A percentile compares a stretch with the other conserved stretches of the same genome.
Conservation (phyloP, 2,113 vertebrate species). For the Helogale parvula region DNA sequence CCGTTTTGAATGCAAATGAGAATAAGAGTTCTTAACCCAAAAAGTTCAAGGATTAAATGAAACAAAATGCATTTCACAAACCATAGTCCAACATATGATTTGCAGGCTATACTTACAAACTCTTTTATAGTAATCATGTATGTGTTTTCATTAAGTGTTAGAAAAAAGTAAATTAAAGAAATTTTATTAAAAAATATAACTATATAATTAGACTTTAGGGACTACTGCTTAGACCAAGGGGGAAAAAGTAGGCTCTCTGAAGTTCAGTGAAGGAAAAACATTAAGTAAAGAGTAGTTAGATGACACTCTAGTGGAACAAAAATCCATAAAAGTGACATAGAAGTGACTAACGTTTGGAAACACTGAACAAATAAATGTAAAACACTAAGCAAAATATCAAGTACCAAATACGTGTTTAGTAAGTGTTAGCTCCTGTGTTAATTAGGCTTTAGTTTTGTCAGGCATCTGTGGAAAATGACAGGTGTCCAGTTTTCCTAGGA, state of each 20-base stretch:
- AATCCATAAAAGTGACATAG: background rate
- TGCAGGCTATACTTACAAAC: background rate
- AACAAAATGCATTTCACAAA: constrained; percentile 47
- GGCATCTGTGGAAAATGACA: background rate
- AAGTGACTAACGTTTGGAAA: background rate
- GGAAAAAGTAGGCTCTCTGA: background rate
- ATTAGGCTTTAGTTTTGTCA: background rate
- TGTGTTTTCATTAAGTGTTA: background rate
- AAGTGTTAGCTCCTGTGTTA: background rate
- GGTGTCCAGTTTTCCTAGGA: background rate
- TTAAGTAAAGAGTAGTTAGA: background rate
- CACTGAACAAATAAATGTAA: background rate
- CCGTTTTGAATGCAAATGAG: background rate
- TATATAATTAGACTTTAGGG: background rate
- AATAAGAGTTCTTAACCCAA: background rate
- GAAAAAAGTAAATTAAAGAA: background rate
- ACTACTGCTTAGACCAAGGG: background rate
- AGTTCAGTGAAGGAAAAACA: background rate
- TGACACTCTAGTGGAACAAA: background rate
- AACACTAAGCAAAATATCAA: background rate
- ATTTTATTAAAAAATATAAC: background rate
- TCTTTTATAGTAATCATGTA: background rate
- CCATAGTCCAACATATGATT: background rate
- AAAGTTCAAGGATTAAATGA: background rate
- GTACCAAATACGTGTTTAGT: background rate